These are phyloP conservation scores for Gymnarchus niloticus DNA, from an alignment of 2,113 vertebrate species.

Conservation along the genomic window DNA sequence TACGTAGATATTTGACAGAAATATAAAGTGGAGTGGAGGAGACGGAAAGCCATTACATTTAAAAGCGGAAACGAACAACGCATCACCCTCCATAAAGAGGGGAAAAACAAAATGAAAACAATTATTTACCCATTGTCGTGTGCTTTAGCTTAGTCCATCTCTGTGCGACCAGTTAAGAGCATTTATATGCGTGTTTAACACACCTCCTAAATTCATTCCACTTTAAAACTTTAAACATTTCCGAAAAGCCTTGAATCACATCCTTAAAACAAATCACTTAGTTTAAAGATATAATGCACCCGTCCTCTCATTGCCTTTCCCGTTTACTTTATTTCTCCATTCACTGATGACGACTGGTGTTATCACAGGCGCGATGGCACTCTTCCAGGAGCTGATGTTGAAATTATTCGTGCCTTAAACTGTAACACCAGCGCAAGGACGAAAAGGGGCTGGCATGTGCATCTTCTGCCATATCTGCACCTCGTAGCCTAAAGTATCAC, in stretches of 20 bases:
- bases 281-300: neutral
- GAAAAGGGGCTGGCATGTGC: conserved; percentile 8
- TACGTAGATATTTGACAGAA: neutral
- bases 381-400: neutral
- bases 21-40: neutral
- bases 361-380: conserved; percentile 11
- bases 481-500: conserved; percentile 42
- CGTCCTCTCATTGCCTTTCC: neutral
- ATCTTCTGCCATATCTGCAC: conserved; percentile 36
- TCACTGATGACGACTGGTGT: neutral
- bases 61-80: conserved; percentile 16
- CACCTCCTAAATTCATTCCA: conserved; percentile 6
- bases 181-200: neutral
- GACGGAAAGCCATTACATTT: neutral
- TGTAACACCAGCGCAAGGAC: neutral
- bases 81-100: conserved; percentile 9
- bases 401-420: conserved; percentile 8
- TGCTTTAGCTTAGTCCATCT: neutral
- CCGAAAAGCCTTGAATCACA: neutral
- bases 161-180: neutral
- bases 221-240: neutral
- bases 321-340: conserved; percentile 20
- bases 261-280: neutral
- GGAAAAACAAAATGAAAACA: neutral
- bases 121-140: conserved; percentile 8